Percentiles rank a stretch among this genome's conserved stretches.
Conservation (phyloP, 2,888 invertebrate genomes). For the Periphyllus acericola region DNA sequence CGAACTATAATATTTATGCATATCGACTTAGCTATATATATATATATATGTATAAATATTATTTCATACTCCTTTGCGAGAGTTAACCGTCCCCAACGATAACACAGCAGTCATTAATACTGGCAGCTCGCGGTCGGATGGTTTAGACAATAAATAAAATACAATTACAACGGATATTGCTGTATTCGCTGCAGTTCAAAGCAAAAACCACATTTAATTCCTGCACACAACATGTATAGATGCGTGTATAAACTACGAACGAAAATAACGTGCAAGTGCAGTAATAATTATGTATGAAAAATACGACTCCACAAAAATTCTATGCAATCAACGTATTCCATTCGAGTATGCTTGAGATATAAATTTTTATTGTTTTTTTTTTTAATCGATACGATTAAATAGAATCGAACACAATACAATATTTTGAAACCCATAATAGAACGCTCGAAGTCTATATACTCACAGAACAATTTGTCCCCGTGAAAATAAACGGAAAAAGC, state of each 20-base stretch:
- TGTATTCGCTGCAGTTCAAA: too few relatives aligned
- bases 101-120: neutral
- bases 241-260: neutral
- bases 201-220: too few relatives aligned
- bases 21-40: neutral
- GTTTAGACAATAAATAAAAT: too few relatives aligned
- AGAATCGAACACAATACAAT: neutral
- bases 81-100: too few relatives aligned
- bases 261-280: neutral
- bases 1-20: neutral
- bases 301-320: neutral
- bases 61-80: too few relatives aligned
- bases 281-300: neutral
- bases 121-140: neutral
- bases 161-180: too few relatives aligned
- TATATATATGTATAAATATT: too few relatives aligned
- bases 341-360: neutral
- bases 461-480: too few relatives aligned
- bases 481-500: slow-evolving; percentile 13
- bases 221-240: too few relatives aligned
- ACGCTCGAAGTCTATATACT: neutral
- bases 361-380: neutral
- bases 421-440: neutral
- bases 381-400: neutral
- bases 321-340: neutral